phyloP scores from a whole-genome alignment of 92 coral and sea anemone genomes.

The Epizoanthus scotinus region DNA sequence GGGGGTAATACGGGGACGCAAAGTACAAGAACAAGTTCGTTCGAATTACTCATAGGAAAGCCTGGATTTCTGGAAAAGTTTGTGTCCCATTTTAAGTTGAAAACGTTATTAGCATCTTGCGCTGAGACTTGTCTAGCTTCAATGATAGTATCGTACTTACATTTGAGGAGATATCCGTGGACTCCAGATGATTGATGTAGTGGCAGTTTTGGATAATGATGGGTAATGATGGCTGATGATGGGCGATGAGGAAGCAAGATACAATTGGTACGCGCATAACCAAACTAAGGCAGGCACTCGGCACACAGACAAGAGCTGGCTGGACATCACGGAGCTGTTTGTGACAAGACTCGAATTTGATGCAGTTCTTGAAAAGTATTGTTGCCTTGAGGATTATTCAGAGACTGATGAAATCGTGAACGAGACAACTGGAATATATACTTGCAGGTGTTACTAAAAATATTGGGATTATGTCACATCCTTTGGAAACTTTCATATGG shows the following conservation, averaged over 20 bases:
- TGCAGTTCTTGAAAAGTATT: background rate
- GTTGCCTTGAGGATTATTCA: background rate
- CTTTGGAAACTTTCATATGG: too few relatives aligned
- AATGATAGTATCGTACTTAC: background rate
- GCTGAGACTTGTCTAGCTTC: too few relatives aligned
- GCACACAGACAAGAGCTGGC: too few relatives aligned
- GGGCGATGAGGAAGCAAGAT: background rate
- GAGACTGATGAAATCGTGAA: background rate
- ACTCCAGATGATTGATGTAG: constrained; percentile 10
- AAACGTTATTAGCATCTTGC: too few relatives aligned
- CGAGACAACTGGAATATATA: background rate
- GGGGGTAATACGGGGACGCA: too few relatives aligned
- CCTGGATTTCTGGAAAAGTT: too few relatives aligned
- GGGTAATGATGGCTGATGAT: background rate
- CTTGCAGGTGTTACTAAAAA: constrained; percentile 13
- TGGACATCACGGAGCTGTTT: background rate
- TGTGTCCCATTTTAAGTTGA: too few relatives aligned
- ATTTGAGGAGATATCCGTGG: constrained; percentile 1
- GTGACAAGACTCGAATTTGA: background rate
- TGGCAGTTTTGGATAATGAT: background rate
- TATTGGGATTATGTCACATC: background rate
- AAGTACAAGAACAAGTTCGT: too few relatives aligned
- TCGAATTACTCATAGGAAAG: too few relatives aligned
- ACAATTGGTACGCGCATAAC: background rate
- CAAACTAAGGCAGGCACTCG: background rate